phyloP scores from a whole-genome alignment of 2,888 invertebrate genomes.

The Lasioglossum lativentre region DNA sequence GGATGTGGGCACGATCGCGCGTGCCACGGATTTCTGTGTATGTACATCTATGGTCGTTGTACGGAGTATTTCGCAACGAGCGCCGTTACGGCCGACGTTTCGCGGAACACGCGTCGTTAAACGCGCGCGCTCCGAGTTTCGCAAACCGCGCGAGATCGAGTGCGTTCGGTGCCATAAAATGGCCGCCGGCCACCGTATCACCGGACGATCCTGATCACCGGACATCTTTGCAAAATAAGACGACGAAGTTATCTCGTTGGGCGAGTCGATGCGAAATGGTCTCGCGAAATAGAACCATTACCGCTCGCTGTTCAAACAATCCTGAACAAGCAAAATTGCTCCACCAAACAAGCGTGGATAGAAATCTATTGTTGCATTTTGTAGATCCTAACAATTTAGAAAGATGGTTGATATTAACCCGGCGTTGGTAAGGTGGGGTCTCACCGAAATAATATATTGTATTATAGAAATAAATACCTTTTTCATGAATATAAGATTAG shows the following conservation, averaged over 20 bases:
- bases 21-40: constrained; percentile 61
- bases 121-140: not conserved
- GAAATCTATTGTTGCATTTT: too few species aligned
- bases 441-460: too few species aligned
- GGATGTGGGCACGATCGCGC: constrained; percentile 59
- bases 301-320: not conserved
- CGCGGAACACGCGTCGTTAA: constrained; percentile 42
- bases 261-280: not conserved
- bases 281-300: not conserved
- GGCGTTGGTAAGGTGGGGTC: too few species aligned
- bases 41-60: constrained; percentile 61
- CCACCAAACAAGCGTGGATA: not conserved
- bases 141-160: constrained; percentile 33
- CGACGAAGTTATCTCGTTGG: not conserved
- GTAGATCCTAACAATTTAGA: too few species aligned
- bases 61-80: constrained; percentile 58
- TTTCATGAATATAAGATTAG: too few species aligned
- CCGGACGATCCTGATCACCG: not conserved
- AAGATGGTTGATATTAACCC: too few species aligned
- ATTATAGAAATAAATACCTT: too few species aligned
- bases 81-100: constrained; percentile 34
- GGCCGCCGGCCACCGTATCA: not conserved
- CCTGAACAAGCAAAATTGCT: not conserved
- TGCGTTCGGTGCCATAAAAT: constrained; percentile 14
- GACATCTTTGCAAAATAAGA: not conserved